These are phyloP conservation scores for Ginglymostoma cirratum DNA, from an alignment of 2,113 vertebrate genomes.

Conservation along the genomic window DNA sequence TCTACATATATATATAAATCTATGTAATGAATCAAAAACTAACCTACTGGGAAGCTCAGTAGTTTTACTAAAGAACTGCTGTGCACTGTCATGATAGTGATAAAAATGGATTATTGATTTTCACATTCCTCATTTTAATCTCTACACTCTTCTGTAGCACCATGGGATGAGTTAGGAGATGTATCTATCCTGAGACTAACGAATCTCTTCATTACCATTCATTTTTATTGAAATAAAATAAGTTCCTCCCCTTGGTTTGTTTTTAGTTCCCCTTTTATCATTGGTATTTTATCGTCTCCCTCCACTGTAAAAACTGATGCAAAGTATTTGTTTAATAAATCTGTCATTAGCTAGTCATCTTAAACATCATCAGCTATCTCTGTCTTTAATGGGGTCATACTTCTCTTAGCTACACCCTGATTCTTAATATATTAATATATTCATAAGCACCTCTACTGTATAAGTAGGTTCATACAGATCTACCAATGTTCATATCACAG, in stretches of 20 bases:
- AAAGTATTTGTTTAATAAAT: conserved; percentile 1
- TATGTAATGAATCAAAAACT: background rate
- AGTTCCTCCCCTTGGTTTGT: background rate
- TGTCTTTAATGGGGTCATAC: background rate
- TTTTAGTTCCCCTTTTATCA: background rate
- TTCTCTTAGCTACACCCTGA: background rate
- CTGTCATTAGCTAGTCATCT: background rate
- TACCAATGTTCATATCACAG: background rate
- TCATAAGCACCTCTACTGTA: background rate
- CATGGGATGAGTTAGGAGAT: background rate
- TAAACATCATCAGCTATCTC: background rate
- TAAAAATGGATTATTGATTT: too few relatives aligned
- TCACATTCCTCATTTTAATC: too few relatives aligned
- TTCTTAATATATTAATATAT: background rate
- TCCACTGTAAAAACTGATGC: background rate
- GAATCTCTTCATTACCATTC: background rate
- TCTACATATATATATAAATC: background rate
- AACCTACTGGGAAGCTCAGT: background rate
- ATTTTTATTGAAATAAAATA: background rate
- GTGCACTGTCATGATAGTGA: too few relatives aligned
- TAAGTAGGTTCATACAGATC: background rate
- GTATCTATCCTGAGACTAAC: background rate
- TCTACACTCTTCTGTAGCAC: background rate
- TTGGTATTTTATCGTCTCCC: background rate
- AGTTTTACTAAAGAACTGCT: background rate